Evolutionary conservation across 2,888 invertebrate genomes (phyloP), one percentile per base, ranked within the genome.

Genomic region (Eulithis prunata): DNA sequence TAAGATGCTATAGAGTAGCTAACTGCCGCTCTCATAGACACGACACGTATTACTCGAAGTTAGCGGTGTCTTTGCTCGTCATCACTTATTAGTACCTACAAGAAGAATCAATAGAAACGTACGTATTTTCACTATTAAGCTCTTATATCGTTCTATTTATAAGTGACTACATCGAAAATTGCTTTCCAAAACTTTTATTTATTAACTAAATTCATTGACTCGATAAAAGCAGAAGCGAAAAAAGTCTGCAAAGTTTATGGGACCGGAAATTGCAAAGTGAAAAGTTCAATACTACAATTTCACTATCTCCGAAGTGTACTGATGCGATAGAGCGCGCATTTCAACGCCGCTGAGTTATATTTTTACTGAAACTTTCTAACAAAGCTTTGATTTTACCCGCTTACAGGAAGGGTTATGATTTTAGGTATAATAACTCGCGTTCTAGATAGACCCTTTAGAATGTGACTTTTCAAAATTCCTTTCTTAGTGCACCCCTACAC

Each of bases 201-300:
- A 47, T 28, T 32, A 41, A 49, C 10, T 55, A 55, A 58, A 57
- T 21, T 56, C 52, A 63, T 63, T 53, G 67, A 47, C 46, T 60
- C 56, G 53, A 49, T 59, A 56, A 60, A 47, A 53, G 52, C 59
- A 56, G 67, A 47, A 62, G 46, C 51, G 68, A 65, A 68, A 69
- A 62, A 62, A 49, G 54, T 57, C 63, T 56, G 61, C 69, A 63
- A 69, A 66, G 62, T 38, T 71, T 68, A 68, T 66, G 60, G 58
- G 53, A 67, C 70, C 66, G 76, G 76, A 75, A 71, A 81, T 80
- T 76, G 73, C 75, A 64, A 78, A 83, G 78, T 80, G 73, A 72
- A 79, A 83, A 80, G 79, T 82, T 79, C 74, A 75, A 81, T 75
- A 75, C 66, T 75, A 79, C 72, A 75, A 78, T 78, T 74, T 78